Conservation (phyloP, 2,113 vertebrate genomes). For the Pristiophorus japonicus region DNA sequence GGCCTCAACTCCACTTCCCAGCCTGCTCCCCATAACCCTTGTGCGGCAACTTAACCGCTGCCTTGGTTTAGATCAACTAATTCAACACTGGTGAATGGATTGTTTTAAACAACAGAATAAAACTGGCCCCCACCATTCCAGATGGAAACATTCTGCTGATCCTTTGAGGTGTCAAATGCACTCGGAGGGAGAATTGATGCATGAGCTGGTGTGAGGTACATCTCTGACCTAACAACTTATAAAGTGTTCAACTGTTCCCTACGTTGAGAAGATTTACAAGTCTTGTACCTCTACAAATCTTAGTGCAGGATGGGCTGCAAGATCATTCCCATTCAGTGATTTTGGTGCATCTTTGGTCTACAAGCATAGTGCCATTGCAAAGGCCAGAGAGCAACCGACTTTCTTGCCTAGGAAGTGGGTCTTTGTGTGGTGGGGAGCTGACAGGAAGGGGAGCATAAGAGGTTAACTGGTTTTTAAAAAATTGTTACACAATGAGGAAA, state of each 20-base stretch:
- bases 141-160: not conserved
- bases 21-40: too few relatives aligned
- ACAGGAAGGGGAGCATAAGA: not conserved
- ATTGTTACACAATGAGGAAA: not conserved
- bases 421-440: too few relatives aligned
- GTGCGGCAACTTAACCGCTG: not conserved
- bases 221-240: not conserved
- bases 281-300: not conserved
- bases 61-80: not conserved
- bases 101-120: not conserved
- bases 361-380: too few relatives aligned
- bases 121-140: not conserved
- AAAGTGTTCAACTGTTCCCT: not conserved
- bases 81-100: too few relatives aligned
- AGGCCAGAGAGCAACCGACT: not conserved
- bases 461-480: not conserved
- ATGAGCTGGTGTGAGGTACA: not conserved
- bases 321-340: not conserved
- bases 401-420: not conserved
- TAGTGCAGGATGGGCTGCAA: not conserved
- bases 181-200: not conserved
- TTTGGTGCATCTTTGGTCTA: not conserved
- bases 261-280: not conserved
- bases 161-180: not conserved
- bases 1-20: too few relatives aligned